Base-by-base conservation (phyloP, 2,113 vertebrate species). In the Heterotis niloticus region DNA sequence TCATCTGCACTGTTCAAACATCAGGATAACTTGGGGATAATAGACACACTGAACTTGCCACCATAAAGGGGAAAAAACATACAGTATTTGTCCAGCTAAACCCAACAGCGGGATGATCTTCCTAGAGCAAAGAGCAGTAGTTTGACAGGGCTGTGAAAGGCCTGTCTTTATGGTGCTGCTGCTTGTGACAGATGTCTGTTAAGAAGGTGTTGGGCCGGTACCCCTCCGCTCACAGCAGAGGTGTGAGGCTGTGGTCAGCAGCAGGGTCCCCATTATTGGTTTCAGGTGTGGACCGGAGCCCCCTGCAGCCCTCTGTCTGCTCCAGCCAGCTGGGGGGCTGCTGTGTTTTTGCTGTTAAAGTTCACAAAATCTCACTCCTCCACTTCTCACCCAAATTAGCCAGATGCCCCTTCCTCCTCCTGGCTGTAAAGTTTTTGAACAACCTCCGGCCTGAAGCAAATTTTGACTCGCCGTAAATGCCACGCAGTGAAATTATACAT, bases 331-430 rank as follows among this genome's bases (percentile, higher is more conserved):
- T 26, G 74, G 65, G 73, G 76, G 74, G 17, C 81, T 10, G 78
- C 81, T 84, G 81, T 11, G 82, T 73, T 64, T 34, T 26, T 29
- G 66, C 71, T 68, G 80, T 71, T 77, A 70, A 80, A 80, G 74
- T 73, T 20, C 76, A n/a, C 71, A 18, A 60, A 54, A 52, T 60
- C 34, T 16, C 62, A 54, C 54, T 52, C 34, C 34, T 44, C 64
- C 80, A 80, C 79, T 78, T 86, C 29, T 51, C 68, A 79, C 65
- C 64, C 67, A 81, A 83, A 83, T 82, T 76, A 80, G 67, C 44
- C 16, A 0, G 29, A 12, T 44, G 2, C 66, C 76, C 75, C 57
- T 29, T 57, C 68, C 62, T 75, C 77, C 62, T 64, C 5, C 3
- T n/a, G 65, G 57, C 79, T 57, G 82, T 84, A 84, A 83, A 85